Conservation (phyloP, 53 echinoderm and acorn worm genomes). For the Astropecten irregularis region DNA sequence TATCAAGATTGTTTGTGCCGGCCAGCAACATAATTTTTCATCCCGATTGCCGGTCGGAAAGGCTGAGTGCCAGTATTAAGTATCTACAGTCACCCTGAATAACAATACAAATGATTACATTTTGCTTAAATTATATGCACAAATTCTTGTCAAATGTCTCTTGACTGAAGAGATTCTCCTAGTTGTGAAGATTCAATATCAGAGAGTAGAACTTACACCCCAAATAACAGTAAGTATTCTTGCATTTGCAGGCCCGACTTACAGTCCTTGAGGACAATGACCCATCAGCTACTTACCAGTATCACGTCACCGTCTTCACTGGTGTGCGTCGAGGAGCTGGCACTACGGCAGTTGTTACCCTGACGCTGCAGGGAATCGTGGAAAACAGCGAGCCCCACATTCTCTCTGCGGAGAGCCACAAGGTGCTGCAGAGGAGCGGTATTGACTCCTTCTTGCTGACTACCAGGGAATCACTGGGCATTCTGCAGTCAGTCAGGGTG, state of each 20-base stretch:
- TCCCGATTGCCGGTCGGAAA: too few relatives aligned
- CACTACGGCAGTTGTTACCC: slow-evolving; percentile 76
- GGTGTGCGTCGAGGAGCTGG: slow-evolving; percentile 85
- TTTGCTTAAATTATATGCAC: too few relatives aligned
- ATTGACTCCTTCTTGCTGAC: slow-evolving; percentile 84
- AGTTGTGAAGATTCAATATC: too few relatives aligned
- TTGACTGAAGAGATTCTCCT: too few relatives aligned
- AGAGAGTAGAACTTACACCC: too few relatives aligned
- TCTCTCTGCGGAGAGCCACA: slow-evolving; percentile 37
- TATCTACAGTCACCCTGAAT: too few relatives aligned
- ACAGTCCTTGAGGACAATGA: slow-evolving; percentile 79
- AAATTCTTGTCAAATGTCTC: too few relatives aligned
- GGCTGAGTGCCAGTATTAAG: too few relatives aligned
- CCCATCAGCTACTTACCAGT: slow-evolving; percentile 66
- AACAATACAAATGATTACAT: too few relatives aligned
- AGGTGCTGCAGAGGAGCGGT: slow-evolving; percentile 67
- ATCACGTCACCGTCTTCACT: slow-evolving; percentile 90
- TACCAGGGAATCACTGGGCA: slow-evolving; percentile 69
- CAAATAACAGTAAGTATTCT: too few relatives aligned
- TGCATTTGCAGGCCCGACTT: slow-evolving; percentile 72
- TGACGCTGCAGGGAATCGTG: slow-evolving; percentile 71
- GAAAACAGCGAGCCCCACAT: slow-evolving; percentile 82
- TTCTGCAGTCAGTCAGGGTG: slow-evolving; percentile 73
- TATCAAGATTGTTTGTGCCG: too few relatives aligned
- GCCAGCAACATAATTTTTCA: too few relatives aligned